Evolutionary conservation across 2,113 vertebrate species (phyloP), one percentile per base, ranked within the genome.

Genomic region (Puntigrus tetrazona): DNA sequence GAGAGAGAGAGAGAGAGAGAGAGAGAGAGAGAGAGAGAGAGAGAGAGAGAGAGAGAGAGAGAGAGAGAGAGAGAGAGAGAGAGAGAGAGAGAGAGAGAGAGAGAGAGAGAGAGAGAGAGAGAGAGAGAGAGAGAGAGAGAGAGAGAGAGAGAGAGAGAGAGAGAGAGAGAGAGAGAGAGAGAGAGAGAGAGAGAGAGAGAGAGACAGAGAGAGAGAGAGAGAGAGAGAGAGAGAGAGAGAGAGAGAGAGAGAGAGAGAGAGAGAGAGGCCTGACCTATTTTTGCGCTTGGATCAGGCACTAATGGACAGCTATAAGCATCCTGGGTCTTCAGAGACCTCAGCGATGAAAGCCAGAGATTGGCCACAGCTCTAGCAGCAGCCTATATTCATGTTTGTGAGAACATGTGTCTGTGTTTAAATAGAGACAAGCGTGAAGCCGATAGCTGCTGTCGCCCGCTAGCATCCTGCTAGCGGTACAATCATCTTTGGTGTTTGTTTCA

Each of bases 221-320:
- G 16, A 87, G 41, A 81, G 41, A 82, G 69, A 61, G 83, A 80
- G 69, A 88, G 89, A n/a, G n/a, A n/a, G n/a, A n/a, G n/a, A n/a
- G 63, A 65, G 63, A 0, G 29, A 69, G 63, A 67, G 29, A 8
- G 14, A 16, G 47, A 52, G 16, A 87, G 41, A 81, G 41, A 82
- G 69, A 61, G 83, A 80, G 69, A 88, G 89, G 90, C 90, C 90
- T 92, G 92, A 92, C 93, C 93, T 90, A 94, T 82, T 92, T 94
- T 92, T 81, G 90, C 77, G 81, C 87, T 92, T 82, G 67, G 87
- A 89, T 86, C 88, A 86, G 85, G 76, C 81, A 80, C 88, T 92
- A 91, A 92, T 92, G 92, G 91, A 90, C 92, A 89, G 74, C 90
- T 93, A 91, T 91, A 93, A 91, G 88, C 86, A 86, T 92, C 88